These are phyloP conservation scores for Andrena chrysosceles DNA, from an alignment of 2,888 invertebrate genomes.

Conservation along the genomic window DNA sequence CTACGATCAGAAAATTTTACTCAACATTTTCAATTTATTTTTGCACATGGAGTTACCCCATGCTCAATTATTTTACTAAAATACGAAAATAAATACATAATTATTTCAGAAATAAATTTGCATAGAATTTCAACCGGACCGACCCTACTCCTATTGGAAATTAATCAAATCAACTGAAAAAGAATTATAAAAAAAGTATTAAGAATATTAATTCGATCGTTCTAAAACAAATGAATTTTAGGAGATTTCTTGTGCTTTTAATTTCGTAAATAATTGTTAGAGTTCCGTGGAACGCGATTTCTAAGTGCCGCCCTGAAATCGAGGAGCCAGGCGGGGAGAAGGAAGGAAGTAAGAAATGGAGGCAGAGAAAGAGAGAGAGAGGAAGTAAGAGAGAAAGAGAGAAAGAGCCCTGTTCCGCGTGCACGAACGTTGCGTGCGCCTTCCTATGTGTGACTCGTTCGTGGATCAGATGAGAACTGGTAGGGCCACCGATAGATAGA, in stretches of 20 bases:
- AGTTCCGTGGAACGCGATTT: not conserved
- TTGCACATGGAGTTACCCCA: too few relatives aligned
- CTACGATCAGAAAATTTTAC: too few relatives aligned
- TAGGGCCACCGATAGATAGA: conserved; percentile 63
- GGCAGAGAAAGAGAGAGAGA: not conserved
- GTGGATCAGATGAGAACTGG: conserved; percentile 58
- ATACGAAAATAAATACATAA: too few relatives aligned
- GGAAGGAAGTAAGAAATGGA: conserved; percentile 46
- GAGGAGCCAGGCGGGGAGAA: conserved; percentile 39
- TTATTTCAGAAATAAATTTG: too few relatives aligned
- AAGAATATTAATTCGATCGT: not conserved
- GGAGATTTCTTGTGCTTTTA: not conserved
- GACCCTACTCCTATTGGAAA: too few relatives aligned
- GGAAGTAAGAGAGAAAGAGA: conserved; percentile 56
- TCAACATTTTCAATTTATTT: too few relatives aligned
- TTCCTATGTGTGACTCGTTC: conserved; percentile 44
- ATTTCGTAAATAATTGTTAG: not conserved
- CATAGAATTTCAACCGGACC: too few relatives aligned
- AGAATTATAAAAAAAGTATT: not conserved
- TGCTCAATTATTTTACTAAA: too few relatives aligned
- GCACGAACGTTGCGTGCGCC: conserved; percentile 31
- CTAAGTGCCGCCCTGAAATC: conserved; percentile 63
- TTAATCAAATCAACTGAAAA: not conserved
- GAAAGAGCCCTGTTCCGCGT: conserved; percentile 42
- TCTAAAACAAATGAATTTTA: not conserved